A percentile compares a stretch with the other conserved stretches of the same genome.
phyloP scores from a whole-genome alignment of 2,888 invertebrate species.

The Corythucha ciliata region DNA sequence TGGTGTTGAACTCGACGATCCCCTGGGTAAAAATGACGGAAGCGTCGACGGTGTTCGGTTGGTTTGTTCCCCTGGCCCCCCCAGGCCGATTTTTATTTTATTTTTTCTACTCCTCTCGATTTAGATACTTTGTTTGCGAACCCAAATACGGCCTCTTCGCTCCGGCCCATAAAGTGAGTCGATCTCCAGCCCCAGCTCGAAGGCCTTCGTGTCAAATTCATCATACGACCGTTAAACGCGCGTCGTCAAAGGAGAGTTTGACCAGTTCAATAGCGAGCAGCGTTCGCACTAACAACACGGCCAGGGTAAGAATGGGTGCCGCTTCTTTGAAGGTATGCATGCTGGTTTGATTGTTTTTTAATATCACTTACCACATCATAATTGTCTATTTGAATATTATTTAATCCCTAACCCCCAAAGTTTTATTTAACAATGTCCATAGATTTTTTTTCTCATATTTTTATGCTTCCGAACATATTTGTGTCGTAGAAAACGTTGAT shows the following conservation, averaged over 20 bases:
- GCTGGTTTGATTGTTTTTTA: not conserved
- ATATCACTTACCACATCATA: too few species aligned
- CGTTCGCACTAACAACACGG: slow-evolving; percentile 38
- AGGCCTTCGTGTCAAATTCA: slow-evolving; percentile 55
- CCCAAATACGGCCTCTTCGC: slow-evolving; percentile 89
- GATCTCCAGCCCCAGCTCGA: slow-evolving; percentile 65
- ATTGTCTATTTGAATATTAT: too few species aligned
- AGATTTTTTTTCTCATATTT: not conserved
- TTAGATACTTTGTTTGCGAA: slow-evolving; percentile 87
- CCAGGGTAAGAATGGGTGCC: slow-evolving; percentile 61
- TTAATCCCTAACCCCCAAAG: too few species aligned
- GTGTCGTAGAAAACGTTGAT: slow-evolving; percentile 15
- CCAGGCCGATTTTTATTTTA: not conserved
- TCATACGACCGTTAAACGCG: slow-evolving; percentile 50
- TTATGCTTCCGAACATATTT: not conserved
- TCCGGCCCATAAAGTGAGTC: slow-evolving; percentile 79
- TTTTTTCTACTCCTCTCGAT: slow-evolving; percentile 28
- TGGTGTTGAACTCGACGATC: slow-evolving; percentile 89
- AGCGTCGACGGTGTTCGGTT: slow-evolving; percentile 85
- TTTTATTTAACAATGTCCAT: slow-evolving; percentile 1
- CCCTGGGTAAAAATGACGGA: slow-evolving; percentile 92
- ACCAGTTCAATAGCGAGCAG: slow-evolving; percentile 51
- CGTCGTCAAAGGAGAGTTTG: slow-evolving; percentile 56
- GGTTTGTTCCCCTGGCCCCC: slow-evolving; percentile 16
- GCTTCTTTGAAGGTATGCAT: slow-evolving; percentile 47